A percentile compares a stretch with the other conserved stretches of the same genome.
These are phyloP conservation scores for Oscarella lobularis DNA, from an alignment of 37 sponge, comb jelly and placozoan genomes.

Conservation along the genomic window DNA sequence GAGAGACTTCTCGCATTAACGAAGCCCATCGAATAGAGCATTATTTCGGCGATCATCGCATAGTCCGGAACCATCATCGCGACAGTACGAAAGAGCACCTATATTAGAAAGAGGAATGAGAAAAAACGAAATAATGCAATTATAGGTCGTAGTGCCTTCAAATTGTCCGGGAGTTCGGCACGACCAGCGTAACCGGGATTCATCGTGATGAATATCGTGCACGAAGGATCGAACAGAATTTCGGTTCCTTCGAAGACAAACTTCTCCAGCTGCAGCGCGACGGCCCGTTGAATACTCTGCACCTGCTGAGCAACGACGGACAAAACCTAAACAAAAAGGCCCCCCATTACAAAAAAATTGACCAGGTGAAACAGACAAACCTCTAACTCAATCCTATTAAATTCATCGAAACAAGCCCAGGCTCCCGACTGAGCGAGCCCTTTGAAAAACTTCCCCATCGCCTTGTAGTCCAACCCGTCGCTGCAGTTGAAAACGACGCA, in stretches of 20 bases:
- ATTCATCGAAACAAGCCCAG: slow-evolving; percentile 52
- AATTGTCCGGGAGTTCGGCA: slow-evolving; percentile 29
- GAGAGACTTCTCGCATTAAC: slow-evolving; percentile 17
- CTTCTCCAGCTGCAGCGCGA: slow-evolving; percentile 8
- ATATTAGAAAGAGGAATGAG: neutral
- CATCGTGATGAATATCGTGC: slow-evolving; percentile 37
- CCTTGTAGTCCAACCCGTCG: slow-evolving; percentile 33
- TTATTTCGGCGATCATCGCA: slow-evolving; percentile 19
- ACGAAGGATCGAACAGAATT: slow-evolving; percentile 17
- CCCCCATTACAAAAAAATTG: too few species aligned
- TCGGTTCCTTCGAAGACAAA: slow-evolving; percentile 38
- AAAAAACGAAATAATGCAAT: neutral
- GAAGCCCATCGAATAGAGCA: slow-evolving; percentile 21
- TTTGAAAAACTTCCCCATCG: slow-evolving; percentile 45
- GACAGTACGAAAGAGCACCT: slow-evolving; percentile 27
- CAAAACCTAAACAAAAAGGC: too few species aligned
- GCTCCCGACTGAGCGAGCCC: slow-evolving; percentile 39
- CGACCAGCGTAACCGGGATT: slow-evolving; percentile 35
- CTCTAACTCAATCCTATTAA: slow-evolving; percentile 40
- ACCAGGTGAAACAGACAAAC: too few species aligned
- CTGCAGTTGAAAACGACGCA: slow-evolving; percentile 50
- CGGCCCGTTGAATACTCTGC: slow-evolving; percentile 27
- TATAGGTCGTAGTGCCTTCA: slow-evolving; percentile 17
- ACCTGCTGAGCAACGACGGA: slow-evolving; percentile 43
- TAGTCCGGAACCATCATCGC: slow-evolving; percentile 33